Evolutionary conservation across 1,140 invertebrate genomes (phyloP).

Genomic region (Cyclargus thomasi): DNA sequence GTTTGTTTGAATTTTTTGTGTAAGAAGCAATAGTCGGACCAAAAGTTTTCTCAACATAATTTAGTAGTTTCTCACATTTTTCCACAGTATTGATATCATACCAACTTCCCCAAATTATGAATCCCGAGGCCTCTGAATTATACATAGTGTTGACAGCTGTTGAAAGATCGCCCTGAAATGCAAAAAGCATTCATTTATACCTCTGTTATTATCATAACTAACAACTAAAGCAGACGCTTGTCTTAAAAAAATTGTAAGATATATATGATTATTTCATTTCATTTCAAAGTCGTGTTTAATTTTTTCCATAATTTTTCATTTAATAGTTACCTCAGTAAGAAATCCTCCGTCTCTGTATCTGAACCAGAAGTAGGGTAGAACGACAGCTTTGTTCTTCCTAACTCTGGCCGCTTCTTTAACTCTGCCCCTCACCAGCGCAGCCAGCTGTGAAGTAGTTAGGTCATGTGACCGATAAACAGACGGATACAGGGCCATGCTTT

Average conservation of each 20-base stretch:
- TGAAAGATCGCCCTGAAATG: slow-evolving; percentile 77
- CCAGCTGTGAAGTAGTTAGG: slow-evolving; percentile 63
- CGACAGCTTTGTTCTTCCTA: slow-evolving; percentile 42
- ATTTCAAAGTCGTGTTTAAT: no score
- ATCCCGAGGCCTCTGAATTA: slow-evolving; percentile 76
- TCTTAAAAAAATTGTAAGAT: no score
- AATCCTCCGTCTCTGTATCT: slow-evolving; percentile 80
- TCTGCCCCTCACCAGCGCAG: slow-evolving; percentile 77
- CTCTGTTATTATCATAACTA: no score
- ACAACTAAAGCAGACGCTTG: no score
- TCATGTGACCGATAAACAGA: slow-evolving; percentile 80
- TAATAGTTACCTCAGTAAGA: slow-evolving; percentile 69
- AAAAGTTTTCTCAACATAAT: slow-evolving; percentile 77
- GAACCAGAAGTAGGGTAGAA: slow-evolving; percentile 83
- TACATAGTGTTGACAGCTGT: slow-evolving; percentile 74
- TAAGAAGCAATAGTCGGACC: slow-evolving; percentile 76
- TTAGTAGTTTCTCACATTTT: slow-evolving; percentile 77
- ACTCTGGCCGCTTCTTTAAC: slow-evolving; percentile 78
- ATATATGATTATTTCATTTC: no score
- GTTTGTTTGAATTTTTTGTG: slow-evolving; percentile 35
- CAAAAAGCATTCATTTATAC: neutral
- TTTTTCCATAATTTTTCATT: no score
- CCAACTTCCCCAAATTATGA: slow-evolving; percentile 85
- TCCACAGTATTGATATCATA: slow-evolving; percentile 79
- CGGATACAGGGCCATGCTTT: slow-evolving; percentile 77